A percentile compares a stretch with the other conserved stretches of the same genome.
phyloP scores from a whole-genome alignment of 2,113 vertebrate genomes.

The Callionymus lyra region DNA sequence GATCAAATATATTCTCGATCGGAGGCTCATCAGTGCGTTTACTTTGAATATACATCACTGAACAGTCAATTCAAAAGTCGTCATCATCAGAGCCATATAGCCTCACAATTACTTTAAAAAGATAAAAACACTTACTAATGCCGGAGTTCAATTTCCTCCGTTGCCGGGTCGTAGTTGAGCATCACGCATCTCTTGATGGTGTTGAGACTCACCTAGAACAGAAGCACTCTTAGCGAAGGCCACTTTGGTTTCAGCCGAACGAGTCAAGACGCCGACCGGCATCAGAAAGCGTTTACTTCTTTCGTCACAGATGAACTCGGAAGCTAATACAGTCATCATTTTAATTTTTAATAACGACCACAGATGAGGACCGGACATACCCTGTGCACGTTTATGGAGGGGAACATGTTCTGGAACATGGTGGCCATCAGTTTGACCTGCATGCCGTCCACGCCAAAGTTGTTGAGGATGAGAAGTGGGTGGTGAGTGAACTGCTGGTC shows the following conservation, averaged over 20 bases:
- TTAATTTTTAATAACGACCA: background rate
- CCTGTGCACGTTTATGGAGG: slow-evolving; percentile 87
- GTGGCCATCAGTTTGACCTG: slow-evolving; percentile 86
- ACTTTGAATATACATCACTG: slow-evolving; percentile 71
- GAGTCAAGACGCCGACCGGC: background rate
- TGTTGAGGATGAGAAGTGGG: slow-evolving; percentile 83
- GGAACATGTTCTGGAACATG: slow-evolving; percentile 93
- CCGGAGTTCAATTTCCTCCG: slow-evolving; percentile 76
- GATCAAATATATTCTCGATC: too few relatives aligned
- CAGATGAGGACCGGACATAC: slow-evolving; percentile 40
- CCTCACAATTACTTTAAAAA: background rate
- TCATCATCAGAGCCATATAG: slow-evolving; percentile 59
- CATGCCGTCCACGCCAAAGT: slow-evolving; percentile 80
- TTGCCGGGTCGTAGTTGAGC: slow-evolving; percentile 68
- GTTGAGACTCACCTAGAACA: slow-evolving; percentile 78
- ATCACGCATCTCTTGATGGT: slow-evolving; percentile 83
- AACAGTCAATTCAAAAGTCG: slow-evolving; percentile 47
- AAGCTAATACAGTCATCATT: slow-evolving; percentile 69
- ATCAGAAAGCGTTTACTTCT: slow-evolving; percentile 65
- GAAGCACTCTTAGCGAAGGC: background rate
- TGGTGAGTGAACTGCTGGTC: slow-evolving; percentile 85
- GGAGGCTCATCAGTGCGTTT: slow-evolving; percentile 69
- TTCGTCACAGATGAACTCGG: slow-evolving; percentile 58
- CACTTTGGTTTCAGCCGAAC: background rate
- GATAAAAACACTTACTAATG: slow-evolving; percentile 78